These are phyloP conservation scores for Catocala nupta DNA, from an alignment of 2,888 invertebrate genomes.

Conservation along the genomic window DNA sequence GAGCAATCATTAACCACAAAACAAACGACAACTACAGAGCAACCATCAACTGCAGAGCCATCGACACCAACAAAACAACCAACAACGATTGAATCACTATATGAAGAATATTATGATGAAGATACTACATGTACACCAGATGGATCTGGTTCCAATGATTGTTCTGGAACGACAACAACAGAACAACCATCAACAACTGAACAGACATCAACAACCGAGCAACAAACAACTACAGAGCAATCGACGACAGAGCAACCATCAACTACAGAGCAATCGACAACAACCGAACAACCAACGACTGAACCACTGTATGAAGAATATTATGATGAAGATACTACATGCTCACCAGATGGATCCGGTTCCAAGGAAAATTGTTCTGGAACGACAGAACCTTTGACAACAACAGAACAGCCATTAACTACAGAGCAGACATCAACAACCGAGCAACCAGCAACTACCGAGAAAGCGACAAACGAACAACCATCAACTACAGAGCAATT, in stretches of 20 bases:
- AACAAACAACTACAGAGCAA: conserved; percentile 6
- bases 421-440: conserved; percentile 7
- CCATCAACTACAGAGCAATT: background rate
- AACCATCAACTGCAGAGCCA: too few relatives aligned
- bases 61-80: too few relatives aligned
- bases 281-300: conserved; percentile 6
- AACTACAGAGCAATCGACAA: conserved; percentile 11
- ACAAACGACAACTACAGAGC: too few relatives aligned
- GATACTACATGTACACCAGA: too few relatives aligned
- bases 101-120: too few relatives aligned
- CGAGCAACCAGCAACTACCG: background rate
- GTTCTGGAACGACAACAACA: conserved; percentile 8
- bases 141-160: too few relatives aligned
- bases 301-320: background rate
- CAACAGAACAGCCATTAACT: conserved; percentile 6
- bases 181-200: background rate
- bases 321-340: background rate
- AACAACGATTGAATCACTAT: too few relatives aligned
- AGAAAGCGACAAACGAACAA: background rate
- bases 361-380: conserved; percentile 3
- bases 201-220: conserved; percentile 15
- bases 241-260: too few relatives aligned
- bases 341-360: too few relatives aligned
- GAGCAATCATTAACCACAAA: too few relatives aligned
- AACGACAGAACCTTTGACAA: too few relatives aligned